Base-by-base conservation (phyloP, 2,888 invertebrate species). In the Ectemnius continuus region DNA sequence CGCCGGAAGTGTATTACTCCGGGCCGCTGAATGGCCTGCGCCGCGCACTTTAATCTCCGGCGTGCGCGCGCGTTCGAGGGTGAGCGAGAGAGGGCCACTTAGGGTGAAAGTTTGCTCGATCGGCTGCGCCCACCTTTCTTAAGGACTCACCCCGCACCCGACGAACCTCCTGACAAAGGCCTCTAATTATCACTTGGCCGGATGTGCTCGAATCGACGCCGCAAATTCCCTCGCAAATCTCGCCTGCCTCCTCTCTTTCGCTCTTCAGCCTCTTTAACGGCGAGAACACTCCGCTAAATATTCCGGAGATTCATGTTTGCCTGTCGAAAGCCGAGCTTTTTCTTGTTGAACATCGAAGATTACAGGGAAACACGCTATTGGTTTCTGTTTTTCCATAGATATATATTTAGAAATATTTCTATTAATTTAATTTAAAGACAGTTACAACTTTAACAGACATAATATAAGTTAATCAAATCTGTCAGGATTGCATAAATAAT, bases 131-230 rank as follows among this genome's bases (percentile, higher is more conserved):
- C 47, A 57, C 63, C 67, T 75, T 75, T 82, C 80, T 73, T 76
- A 74, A 59, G 65, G 52, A 63, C 58, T 71, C 36, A 47, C 66
- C 63, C 62, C 60, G 56, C 64, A 68, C 58, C 28, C 23, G 2
- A 61, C 60, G 61, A 52, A 52, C 59, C 56, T 62, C 59, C 67
- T 78, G 82, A 82, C 83, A 70, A 82, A 82, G 73, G 74, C 70
- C 72, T 68, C 74, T 83, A 83, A 83, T 83, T 83, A 83, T 83
- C 83, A 74, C 75, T 78, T 70, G 73, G 75, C 67, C 73, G 73
- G 66, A 75, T 66, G 70, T 66, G 67, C 72, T 65, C 62, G 36
- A 64, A 59, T 71, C 52, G 65, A 58, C 68, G 14, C 58, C 56
- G 67, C 67, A 76, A 76, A 76, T 74, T 72, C 23, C 58, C 61